phyloP scores from a whole-genome alignment of 2,888 invertebrate genomes.

The Drepanosiphum platanoidis region DNA sequence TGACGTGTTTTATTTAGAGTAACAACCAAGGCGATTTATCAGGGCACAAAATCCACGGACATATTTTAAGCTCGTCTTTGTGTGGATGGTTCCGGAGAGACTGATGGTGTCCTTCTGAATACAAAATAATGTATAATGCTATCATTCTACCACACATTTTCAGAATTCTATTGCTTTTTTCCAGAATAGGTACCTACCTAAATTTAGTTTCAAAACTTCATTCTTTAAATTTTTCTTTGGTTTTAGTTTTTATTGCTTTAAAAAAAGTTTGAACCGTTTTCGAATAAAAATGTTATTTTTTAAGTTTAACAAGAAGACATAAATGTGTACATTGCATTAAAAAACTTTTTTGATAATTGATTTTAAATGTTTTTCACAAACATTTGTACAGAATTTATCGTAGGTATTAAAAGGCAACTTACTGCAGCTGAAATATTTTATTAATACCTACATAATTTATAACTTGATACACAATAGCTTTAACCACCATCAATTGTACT shows the following conservation, averaged over 20 bases:
- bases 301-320: constrained; percentile 12
- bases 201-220: constrained; percentile 44
- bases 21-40: constrained; percentile 47
- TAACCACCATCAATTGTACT: background rate
- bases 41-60: constrained; percentile 12
- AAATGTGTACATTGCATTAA: background rate
- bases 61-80: constrained; percentile 46
- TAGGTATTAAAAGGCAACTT: background rate
- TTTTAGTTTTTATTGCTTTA: constrained; percentile 39
- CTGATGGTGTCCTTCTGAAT: constrained; percentile 37
- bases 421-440: background rate
- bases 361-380: background rate
- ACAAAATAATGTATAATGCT: constrained; percentile 48
- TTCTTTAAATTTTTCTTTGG: constrained; percentile 1
- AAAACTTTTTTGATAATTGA: constrained; percentile 39
- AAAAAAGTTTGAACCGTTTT: constrained; percentile 38
- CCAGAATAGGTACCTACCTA: constrained; percentile 11
- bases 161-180: constrained; percentile 50
- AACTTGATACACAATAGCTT: background rate
- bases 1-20: constrained; percentile 29
- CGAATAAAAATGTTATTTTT: constrained; percentile 13
- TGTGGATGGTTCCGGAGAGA: constrained; percentile 8
- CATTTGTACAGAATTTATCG: background rate
- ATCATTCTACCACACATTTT: constrained; percentile 40
- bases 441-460: background rate